Base-by-base conservation (phyloP, 2,113 vertebrate genomes). In the Leptobrachium leishanense region DNA sequence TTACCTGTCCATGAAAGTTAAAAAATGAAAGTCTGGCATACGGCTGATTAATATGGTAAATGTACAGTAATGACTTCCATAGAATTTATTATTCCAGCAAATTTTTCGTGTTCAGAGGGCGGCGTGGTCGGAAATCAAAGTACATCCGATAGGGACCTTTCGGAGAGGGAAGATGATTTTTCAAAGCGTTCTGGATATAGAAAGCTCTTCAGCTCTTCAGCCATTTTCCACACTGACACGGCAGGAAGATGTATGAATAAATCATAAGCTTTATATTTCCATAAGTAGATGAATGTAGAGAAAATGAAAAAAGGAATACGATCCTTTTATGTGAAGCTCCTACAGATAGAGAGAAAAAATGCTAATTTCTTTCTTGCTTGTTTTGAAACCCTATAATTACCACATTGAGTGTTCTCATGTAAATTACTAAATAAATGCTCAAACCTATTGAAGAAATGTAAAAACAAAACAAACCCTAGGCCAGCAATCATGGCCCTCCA, bases 221-320 rank as follows among this genome's bases (percentile, higher is more conserved):
- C 57, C 55, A 44, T 63, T 20, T 74, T 44, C 15, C n/a, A 31
- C 20, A 43, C 41, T 74, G 12, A 9, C 57, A 74, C 44, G 6
- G 42, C 57, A 74, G 63, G 72, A 9, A 74, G 72, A 44, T 41
- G 46, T 31, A 75, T 75, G 44, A 75, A 75, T 75, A 53, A 75
- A 75, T 75, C 63, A 75, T 67, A 31, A 1, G 43, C 20, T 75
- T 66, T 31, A 43, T 13, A 75, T 75, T 67, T 75, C 31, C 74
- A 75, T 75, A 54, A 75, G 74, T 67, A 54, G 63, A 64, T 72
- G 53, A 62, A 63, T 20, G 44, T 74, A 55, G 10, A 44, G 42
- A 74, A 44, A 57, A 9, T 13, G 43, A 13, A 8, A 50, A 50
- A 31, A 31, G 20, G 20, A 31, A 31, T 31, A 31, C 20, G 20